A percentile compares a stretch with the other conserved stretches of the same genome.
These are phyloP conservation scores for Dicyrtomina minuta DNA, from an alignment of 2,888 invertebrate species.

Conservation along the genomic window DNA sequence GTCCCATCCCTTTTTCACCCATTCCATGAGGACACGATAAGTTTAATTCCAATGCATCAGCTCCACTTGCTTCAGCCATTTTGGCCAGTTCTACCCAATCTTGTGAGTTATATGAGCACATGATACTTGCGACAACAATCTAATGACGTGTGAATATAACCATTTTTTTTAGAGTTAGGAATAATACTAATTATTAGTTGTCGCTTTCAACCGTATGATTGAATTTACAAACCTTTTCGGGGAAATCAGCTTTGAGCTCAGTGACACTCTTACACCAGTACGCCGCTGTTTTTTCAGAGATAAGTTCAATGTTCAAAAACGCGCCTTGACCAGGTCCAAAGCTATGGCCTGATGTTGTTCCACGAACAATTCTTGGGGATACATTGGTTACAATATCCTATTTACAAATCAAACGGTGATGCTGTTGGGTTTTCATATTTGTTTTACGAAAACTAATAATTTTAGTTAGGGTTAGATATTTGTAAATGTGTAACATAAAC, in stretches of 20 bases:
- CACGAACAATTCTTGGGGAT: slow-evolving; percentile 92
- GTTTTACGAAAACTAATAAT: background rate
- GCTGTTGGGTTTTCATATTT: slow-evolving; percentile 10
- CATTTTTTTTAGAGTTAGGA: background rate
- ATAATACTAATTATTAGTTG: background rate
- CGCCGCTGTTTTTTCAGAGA: slow-evolving; percentile 90
- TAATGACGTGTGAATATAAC: slow-evolving; percentile 68
- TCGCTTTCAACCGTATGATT: background rate
- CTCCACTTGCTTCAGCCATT: slow-evolving; percentile 77
- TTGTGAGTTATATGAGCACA: slow-evolving; percentile 81
- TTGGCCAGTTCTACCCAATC: slow-evolving; percentile 86
- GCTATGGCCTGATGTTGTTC: slow-evolving; percentile 84
- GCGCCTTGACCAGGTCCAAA: slow-evolving; percentile 96
- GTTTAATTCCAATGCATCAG: slow-evolving; percentile 94
- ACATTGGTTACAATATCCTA: slow-evolving; percentile 94
- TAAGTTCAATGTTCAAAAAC: slow-evolving; percentile 95
- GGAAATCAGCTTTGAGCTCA: slow-evolving; percentile 90
- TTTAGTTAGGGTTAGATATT: too few species aligned
- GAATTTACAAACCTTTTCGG: slow-evolving; percentile 69
- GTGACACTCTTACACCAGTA: slow-evolving; percentile 89
- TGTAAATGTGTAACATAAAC: too few species aligned
- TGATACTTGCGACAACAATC: slow-evolving; percentile 91
- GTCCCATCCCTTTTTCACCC: slow-evolving; percentile 97
- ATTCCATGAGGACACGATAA: slow-evolving; percentile 96
- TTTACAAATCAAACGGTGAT: slow-evolving; percentile 37